phyloP scores from a whole-genome alignment of 2,797 vertebrate species.

The Tarsius wallacei region DNA sequence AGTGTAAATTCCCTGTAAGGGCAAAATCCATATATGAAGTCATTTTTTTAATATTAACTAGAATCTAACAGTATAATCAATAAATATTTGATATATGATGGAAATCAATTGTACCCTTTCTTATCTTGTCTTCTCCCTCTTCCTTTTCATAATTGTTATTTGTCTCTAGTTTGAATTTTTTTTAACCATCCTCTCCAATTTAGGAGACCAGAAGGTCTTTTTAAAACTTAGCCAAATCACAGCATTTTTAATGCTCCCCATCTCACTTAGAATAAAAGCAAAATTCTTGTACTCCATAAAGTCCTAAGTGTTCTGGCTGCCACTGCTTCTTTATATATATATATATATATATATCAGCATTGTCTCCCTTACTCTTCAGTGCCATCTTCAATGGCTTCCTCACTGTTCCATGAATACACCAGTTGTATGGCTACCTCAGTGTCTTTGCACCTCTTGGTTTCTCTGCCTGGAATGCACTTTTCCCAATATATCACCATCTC shows the following conservation, averaged over 20 bases:
- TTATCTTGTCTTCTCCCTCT: not conserved
- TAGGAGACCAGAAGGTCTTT: not conserved
- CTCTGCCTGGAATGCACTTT: not conserved
- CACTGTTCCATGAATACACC: not conserved
- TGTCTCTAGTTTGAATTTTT: not conserved
- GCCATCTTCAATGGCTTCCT: no score
- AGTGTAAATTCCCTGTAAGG: not conserved
- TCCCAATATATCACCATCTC: not conserved
- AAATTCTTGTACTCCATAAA: not conserved
- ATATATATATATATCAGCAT: accelerated
- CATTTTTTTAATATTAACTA: not conserved
- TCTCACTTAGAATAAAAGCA: not conserved
- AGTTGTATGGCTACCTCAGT: no score
- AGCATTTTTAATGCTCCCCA: not conserved
- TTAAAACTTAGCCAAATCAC: not conserved
- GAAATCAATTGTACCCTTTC: not conserved
- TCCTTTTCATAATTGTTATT: not conserved
- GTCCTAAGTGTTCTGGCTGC: no score
- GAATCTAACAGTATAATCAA: not conserved
- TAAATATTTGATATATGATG: not conserved
- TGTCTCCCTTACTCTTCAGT: not conserved
- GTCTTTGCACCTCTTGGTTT: not conserved
- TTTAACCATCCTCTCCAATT: not conserved
- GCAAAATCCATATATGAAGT: not conserved
- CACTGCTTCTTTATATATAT: not conserved